These are phyloP conservation scores for Syngnathoides biaculeatus DNA, from an alignment of 2,113 vertebrate species.

Conservation along the genomic window DNA sequence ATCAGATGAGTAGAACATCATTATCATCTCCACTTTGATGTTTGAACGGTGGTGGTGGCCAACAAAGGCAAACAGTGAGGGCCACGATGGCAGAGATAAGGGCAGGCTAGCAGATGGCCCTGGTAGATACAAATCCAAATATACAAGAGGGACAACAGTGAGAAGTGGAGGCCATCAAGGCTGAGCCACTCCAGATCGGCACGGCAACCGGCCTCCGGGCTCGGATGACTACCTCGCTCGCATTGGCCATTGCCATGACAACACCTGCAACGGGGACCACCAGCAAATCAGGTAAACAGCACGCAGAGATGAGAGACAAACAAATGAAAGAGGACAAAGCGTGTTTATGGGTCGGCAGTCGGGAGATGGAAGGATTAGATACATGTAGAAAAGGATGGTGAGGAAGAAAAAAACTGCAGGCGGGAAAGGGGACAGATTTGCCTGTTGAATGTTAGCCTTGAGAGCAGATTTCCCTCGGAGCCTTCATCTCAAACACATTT, in stretches of 20 bases:
- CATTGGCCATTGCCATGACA: slow-evolving; percentile 67
- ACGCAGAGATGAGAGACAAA: slow-evolving; percentile 26
- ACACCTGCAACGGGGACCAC: slow-evolving; percentile 58
- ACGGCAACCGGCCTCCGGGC: slow-evolving; percentile 64
- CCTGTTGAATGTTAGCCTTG: slow-evolving; percentile 68
- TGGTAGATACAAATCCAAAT: slow-evolving; percentile 61
- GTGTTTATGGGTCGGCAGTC: slow-evolving; percentile 56
- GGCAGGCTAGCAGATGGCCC: slow-evolving; percentile 56
- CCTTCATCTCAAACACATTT: slow-evolving; percentile 59
- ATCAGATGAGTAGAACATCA: background rate
- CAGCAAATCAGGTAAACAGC: slow-evolving; percentile 74
- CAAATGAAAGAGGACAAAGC: slow-evolving; percentile 54
- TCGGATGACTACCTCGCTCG: slow-evolving; percentile 37
- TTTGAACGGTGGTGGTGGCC: slow-evolving; percentile 16
- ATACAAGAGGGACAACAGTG: slow-evolving; percentile 55
- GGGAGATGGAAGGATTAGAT: slow-evolving; percentile 50
- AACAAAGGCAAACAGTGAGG: slow-evolving; percentile 48
- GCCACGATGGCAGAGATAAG: slow-evolving; percentile 39
- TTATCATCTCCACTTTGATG: background rate
- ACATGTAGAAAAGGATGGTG: background rate
- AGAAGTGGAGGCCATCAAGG: slow-evolving; percentile 62
- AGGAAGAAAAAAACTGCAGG: background rate
- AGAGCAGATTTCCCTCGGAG: slow-evolving; percentile 64
- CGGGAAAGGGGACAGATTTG: slow-evolving; percentile 30
- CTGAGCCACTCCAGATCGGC: slow-evolving; percentile 72